Evolutionary conservation across 2,888 invertebrate genomes (phyloP).

Genomic region (Drosophila eohydei): DNA sequence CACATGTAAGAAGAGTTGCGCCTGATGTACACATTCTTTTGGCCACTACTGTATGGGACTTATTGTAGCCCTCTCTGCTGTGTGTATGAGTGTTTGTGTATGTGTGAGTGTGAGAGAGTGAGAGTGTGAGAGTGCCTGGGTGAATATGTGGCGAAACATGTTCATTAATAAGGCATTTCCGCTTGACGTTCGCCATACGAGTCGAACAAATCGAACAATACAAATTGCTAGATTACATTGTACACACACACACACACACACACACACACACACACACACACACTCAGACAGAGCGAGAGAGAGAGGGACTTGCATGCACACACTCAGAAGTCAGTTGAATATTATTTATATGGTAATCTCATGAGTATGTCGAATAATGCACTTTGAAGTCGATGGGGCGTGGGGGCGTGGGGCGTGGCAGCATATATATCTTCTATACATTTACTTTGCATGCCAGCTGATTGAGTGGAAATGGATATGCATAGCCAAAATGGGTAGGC

Average conservation of each 20-base stretch:
- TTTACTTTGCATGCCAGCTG: constrained; percentile 20
- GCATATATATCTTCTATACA: constrained; percentile 9
- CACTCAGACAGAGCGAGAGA: too few relatives aligned
- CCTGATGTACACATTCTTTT: not conserved
- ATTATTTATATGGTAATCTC: constrained; percentile 51
- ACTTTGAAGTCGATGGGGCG: not conserved
- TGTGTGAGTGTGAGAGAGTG: not conserved
- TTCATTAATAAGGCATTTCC: constrained; percentile 61
- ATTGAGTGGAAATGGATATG: constrained; percentile 25
- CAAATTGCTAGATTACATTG: constrained; percentile 30
- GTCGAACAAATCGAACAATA: constrained; percentile 50
- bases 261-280: not conserved
- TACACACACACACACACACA: not conserved
- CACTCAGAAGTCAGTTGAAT: constrained; percentile 23
- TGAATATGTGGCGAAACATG: constrained; percentile 30
- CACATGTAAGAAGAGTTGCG: not conserved
- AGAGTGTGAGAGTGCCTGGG: not conserved
- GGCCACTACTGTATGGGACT: not conserved
- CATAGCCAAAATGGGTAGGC: constrained; percentile 15
- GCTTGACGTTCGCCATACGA: constrained; percentile 24
- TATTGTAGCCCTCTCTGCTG: not conserved
- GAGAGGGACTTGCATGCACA: not conserved
- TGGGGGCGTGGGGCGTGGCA: not conserved
- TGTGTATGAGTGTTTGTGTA: not conserved
- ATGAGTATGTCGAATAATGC: constrained; percentile 17